phyloP scores from a whole-genome alignment of 2,113 vertebrate genomes.

The Larimichthys crocea region DNA sequence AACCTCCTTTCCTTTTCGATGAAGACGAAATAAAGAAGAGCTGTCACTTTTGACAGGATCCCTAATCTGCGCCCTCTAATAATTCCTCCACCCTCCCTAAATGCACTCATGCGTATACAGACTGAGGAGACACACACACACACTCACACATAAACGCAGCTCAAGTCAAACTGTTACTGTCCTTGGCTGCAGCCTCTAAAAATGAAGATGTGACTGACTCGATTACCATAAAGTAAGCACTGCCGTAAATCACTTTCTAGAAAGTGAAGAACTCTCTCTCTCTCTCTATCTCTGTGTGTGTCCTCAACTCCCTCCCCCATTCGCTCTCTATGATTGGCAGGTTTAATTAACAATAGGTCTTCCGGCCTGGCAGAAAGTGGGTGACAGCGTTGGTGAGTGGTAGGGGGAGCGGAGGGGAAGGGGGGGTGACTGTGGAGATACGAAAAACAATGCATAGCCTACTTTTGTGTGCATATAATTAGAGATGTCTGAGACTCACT shows the following conservation, averaged over 20 bases:
- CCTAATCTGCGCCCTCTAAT: conserved; percentile 58
- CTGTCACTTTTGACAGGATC: conserved; percentile 58
- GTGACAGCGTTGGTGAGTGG: conserved; percentile 49
- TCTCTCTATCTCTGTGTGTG: no score
- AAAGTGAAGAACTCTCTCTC: conserved; percentile 15
- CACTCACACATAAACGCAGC: conserved; percentile 17
- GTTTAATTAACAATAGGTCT: conserved; percentile 76
- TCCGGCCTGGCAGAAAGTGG: conserved; percentile 59
- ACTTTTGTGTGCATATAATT: conserved; percentile 72
- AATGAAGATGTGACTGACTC: conserved; percentile 53
- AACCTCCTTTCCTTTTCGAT: conserved; percentile 14
- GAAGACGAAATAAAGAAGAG: conserved; percentile 17
- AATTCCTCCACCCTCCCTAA: conserved; percentile 52
- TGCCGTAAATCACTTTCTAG: conserved; percentile 29
- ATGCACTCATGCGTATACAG: conserved; percentile 27
- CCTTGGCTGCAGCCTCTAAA: conserved; percentile 33
- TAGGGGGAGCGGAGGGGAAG: neutral
- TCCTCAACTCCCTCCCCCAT: neutral
- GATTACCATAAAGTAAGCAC: conserved; percentile 43
- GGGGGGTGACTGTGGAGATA: conserved; percentile 5
- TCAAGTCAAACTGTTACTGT: conserved; percentile 40
- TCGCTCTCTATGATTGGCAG: conserved; percentile 68
- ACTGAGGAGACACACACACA: conserved; percentile 10
- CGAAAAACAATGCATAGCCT: conserved; percentile 76
- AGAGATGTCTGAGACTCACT: conserved; percentile 58